Base-by-base conservation (phyloP, 2,113 vertebrate species). In the Halcyon senegalensis region DNA sequence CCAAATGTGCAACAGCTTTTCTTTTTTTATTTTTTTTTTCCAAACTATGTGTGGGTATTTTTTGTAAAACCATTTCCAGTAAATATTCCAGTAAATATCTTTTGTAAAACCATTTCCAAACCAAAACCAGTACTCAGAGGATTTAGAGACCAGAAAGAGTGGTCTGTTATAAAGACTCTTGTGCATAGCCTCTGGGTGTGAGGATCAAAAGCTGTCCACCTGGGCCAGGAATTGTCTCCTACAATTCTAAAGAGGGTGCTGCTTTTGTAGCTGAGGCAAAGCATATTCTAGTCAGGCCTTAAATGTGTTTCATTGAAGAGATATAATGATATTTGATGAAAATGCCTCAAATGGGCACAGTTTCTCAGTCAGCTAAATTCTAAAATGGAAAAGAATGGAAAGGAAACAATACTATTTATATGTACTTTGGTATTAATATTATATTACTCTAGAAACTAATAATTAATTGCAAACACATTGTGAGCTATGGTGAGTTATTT, bases 181-280 rank as follows among this genome's bases (percentile, higher is more conserved):
- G 16, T 16, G 31, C 3, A 3, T 33, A 58, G 23, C 5, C 3
- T 84, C 13, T 67, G 8, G 5, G 16, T 39, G 12, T 62, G 56
- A 50, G 0, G 1, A 75, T 20, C 1, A 2, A 35, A 80, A 70
- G 7, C 56, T 24, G 24, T 31, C 60, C 12, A 48, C 51, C 13
- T 62, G 12, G 18, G 20, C 41, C 27, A 60, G 33, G 3, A 86
- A 39, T 51, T 0, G 0, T 23, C 30, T 67, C 10, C 11, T 69
- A 13, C 27, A 79, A 10, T 46, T 83, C n/a, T 48, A 17, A 41
- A 83, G 41, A 56, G 13, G 11, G 16, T 58, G 4, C 5, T 37
- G 23, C 23, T 74, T 23, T 39, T 79, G 35, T 33, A 50, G 30
- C 16, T 16, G 87, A 77, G 31, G 62, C 10, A 79, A 67, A 83